Evolutionary conservation across 1,140 invertebrate genomes (phyloP).

Genomic region (Ephestia elutella): DNA sequence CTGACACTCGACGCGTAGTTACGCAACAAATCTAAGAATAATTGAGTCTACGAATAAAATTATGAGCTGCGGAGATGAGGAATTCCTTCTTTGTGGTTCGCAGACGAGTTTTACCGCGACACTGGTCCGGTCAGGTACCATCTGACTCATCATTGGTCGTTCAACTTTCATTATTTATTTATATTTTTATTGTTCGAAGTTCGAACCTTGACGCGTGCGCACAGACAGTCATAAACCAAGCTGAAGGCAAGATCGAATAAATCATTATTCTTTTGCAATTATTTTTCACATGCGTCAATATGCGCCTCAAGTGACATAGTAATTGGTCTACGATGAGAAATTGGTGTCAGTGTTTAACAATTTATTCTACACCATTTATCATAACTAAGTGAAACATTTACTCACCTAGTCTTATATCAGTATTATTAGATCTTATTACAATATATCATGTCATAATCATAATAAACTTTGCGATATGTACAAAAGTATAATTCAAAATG

Average conservation of each 20-base stretch:
- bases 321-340: neutral
- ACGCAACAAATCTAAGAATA: neutral
- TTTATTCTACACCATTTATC: neutral
- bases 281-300: neutral
- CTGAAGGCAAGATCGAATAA: neutral
- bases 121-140: slow-evolving; percentile 45
- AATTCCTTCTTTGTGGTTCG: slow-evolving; percentile 15
- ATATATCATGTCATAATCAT: too few relatives aligned
- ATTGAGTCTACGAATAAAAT: slow-evolving; percentile 1
- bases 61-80: neutral
- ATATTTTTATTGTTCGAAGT: slow-evolving; percentile 48
- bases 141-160: slow-evolving; percentile 60
- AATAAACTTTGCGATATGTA: too few relatives aligned
- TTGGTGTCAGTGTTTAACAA: neutral
- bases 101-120: slow-evolving; percentile 42
- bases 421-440: too few relatives aligned
- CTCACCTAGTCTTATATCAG: too few relatives aligned
- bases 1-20: neutral
- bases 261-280: neutral
- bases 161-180: slow-evolving; percentile 61
- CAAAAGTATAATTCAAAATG: too few relatives aligned
- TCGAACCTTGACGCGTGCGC: slow-evolving; percentile 42
- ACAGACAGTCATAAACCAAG: slow-evolving; percentile 29
- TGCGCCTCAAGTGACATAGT: neutral
- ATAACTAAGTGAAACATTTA: too few relatives aligned